Percentiles rank a stretch among this genome's conserved stretches.
phyloP scores from a whole-genome alignment of 2,888 invertebrate genomes.

The Macrophya alboannulata region DNA sequence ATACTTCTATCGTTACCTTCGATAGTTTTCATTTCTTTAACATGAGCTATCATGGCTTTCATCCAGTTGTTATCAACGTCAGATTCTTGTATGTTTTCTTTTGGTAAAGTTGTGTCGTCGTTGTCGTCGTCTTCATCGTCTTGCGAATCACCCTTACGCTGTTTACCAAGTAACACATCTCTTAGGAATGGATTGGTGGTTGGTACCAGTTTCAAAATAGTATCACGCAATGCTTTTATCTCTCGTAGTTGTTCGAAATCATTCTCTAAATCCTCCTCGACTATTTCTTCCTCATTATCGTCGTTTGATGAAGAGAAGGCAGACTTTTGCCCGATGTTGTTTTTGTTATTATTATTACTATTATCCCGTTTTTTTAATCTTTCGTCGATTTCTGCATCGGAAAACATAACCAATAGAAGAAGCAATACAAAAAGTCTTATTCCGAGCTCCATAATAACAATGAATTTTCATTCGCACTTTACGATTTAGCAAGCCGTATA shows the following conservation, averaged over 20 bases:
- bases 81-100: slow-evolving; percentile 43
- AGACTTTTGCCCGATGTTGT: background rate
- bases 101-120: background rate
- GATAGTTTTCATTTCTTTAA: slow-evolving; percentile 65
- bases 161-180: slow-evolving; percentile 67
- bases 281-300: slow-evolving; percentile 54
- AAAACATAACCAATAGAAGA: slow-evolving; percentile 64
- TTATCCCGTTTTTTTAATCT: slow-evolving; percentile 61
- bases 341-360: background rate
- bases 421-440: slow-evolving; percentile 65
- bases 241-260: slow-evolving; percentile 70
- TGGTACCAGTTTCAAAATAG: slow-evolving; percentile 69
- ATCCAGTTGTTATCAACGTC: slow-evolving; percentile 62
- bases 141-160: slow-evolving; percentile 64
- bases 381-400: slow-evolving; percentile 65
- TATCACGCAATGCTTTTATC: slow-evolving; percentile 69
- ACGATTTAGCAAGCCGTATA: slow-evolving; percentile 53
- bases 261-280: slow-evolving; percentile 61
- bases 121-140: slow-evolving; percentile 60
- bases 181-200: slow-evolving; percentile 64
- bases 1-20: slow-evolving; percentile 59
- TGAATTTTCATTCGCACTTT: slow-evolving; percentile 60
- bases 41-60: slow-evolving; percentile 66
- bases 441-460: slow-evolving; percentile 61
- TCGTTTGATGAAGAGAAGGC: slow-evolving; percentile 21